phyloP scores from a whole-genome alignment of 2,113 vertebrate species.

The Aspiorhynchus laticeps region DNA sequence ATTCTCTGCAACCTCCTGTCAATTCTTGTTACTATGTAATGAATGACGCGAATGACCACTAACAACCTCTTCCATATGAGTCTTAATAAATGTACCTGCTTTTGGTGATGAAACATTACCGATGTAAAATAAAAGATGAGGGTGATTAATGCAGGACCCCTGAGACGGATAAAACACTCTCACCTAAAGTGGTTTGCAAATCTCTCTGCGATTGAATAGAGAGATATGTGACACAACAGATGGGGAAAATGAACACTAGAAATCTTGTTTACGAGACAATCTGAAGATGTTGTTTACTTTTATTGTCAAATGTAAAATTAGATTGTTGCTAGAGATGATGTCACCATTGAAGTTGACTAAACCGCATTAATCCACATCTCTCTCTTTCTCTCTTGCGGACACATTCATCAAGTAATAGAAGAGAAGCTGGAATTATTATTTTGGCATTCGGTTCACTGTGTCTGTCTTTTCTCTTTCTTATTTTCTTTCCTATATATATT shows the following conservation, averaged over 20 bases:
- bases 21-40: not conserved
- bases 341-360: not conserved
- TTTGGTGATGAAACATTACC: slow-evolving; percentile 4
- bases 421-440: slow-evolving; percentile 2
- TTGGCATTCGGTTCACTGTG: not conserved
- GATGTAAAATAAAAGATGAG: slow-evolving; percentile 3
- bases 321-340: not conserved
- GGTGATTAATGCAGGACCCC: not conserved
- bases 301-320: not conserved
- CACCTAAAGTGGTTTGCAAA: not conserved
- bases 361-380: not conserved
- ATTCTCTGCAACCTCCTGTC: not conserved
- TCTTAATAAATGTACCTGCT: not conserved
- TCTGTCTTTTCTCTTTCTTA: not conserved
- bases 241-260: not conserved
- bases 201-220: not conserved
- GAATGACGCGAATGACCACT: not conserved
- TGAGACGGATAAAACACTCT: not conserved
- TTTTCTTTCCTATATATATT: not conserved
- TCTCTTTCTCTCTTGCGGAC: not conserved
- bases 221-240: not conserved
- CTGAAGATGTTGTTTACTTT: not conserved
- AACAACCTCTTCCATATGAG: not conserved
- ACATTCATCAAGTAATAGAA: slow-evolving; percentile 10
- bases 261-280: slow-evolving; percentile 23